phyloP scores from a whole-genome alignment of 2,888 invertebrate species.

The Agrotis puta region DNA sequence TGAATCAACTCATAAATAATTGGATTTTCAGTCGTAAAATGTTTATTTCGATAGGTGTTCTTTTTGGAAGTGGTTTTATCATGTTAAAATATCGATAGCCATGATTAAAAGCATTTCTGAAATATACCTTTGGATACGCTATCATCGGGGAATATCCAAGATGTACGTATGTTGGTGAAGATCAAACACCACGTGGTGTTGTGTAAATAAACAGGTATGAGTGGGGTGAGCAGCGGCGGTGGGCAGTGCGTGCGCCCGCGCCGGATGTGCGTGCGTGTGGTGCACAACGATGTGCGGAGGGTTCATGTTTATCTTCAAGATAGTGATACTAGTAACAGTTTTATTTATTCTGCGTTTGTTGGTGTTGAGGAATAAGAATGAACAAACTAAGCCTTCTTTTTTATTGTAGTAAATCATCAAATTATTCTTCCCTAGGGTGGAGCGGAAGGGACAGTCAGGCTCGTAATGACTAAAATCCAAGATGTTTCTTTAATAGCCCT shows the following conservation, averaged over 20 bases:
- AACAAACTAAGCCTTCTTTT: too few species aligned
- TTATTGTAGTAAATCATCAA: too few species aligned
- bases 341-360: background rate
- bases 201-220: constrained; percentile 46
- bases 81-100: too few species aligned
- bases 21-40: too few species aligned
- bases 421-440: too few species aligned
- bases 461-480: too few species aligned
- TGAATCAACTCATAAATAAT: too few species aligned
- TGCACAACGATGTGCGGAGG: constrained; percentile 1
- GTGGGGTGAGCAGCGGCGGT: constrained; percentile 17
- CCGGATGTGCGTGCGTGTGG: constrained; percentile 28
- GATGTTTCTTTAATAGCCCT: too few species aligned
- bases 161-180: constrained; percentile 21
- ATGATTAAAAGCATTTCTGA: background rate
- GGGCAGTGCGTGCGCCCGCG: constrained; percentile 5
- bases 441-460: too few species aligned
- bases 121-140: background rate
- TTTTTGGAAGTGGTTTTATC: too few species aligned
- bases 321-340: background rate
- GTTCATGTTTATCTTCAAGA: background rate
- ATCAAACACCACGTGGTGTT: constrained; percentile 55
- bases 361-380: background rate
- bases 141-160: background rate
- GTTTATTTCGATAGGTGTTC: too few species aligned